These are phyloP conservation scores for Orthosia gracilis DNA, from an alignment of 2,888 invertebrate species.

Conservation along the genomic window DNA sequence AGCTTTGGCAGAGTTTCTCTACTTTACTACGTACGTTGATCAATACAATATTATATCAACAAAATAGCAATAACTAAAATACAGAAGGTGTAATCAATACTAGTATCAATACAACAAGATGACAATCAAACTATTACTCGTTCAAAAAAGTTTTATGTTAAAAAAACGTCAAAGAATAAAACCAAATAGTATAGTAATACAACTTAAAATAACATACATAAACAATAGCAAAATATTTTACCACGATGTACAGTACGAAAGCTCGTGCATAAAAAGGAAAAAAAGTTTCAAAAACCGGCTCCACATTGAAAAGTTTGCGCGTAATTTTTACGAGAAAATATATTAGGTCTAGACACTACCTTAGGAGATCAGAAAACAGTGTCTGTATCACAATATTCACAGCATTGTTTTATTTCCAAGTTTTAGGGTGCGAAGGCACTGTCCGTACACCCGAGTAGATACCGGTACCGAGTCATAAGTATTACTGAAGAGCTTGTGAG, in stretches of 20 bases:
- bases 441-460: constrained; percentile 57
- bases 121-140: neutral
- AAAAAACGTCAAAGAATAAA: neutral
- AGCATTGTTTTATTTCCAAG: constrained; percentile 76
- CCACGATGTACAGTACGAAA: constrained; percentile 72
- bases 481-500: constrained; percentile 81
- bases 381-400: constrained; percentile 80
- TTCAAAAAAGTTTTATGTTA: neutral
- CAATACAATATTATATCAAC: neutral
- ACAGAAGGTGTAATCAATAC: neutral
- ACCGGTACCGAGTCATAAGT: constrained; percentile 77
- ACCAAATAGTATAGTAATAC: neutral
- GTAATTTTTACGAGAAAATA: constrained; percentile 45
- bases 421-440: constrained; percentile 60
- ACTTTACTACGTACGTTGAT: neutral
- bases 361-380: constrained; percentile 80
- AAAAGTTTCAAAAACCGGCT: constrained; percentile 70
- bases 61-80: neutral
- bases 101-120: neutral
- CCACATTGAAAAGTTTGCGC: constrained; percentile 52
- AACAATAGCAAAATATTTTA: constrained; percentile 67
- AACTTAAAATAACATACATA: constrained; percentile 21
- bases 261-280: constrained; percentile 72
- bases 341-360: constrained; percentile 70
- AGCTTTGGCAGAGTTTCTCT: neutral